A percentile compares a stretch with the other conserved stretches of the same genome.
These are phyloP conservation scores for Rhinopomastus cyanomelas DNA, from an alignment of 2,113 vertebrate genomes.

Conservation along the genomic window DNA sequence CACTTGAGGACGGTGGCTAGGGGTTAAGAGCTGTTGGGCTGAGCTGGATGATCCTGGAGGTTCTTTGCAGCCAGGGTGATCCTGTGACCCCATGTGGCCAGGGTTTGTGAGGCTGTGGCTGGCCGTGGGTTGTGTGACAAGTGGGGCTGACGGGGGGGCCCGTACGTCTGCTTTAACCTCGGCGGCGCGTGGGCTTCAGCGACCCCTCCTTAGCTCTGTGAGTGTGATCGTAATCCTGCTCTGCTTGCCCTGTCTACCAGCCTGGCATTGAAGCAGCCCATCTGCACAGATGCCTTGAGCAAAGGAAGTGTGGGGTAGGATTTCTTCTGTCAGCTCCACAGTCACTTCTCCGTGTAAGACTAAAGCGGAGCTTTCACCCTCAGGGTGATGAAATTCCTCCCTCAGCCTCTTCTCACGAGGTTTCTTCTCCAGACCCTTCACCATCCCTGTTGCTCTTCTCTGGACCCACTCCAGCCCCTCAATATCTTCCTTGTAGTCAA, in stretches of 20 bases:
- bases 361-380: not conserved
- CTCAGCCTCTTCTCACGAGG: too few species aligned
- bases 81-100: too few species aligned
- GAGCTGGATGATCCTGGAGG: too few species aligned
- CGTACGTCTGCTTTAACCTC: accelerated
- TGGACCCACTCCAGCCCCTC: too few species aligned
- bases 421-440: too few species aligned
- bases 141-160: not conserved
- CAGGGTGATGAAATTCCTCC: too few species aligned
- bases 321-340: not conserved
- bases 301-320: not conserved
- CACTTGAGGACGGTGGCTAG: too few species aligned
- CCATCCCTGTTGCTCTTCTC: too few species aligned
- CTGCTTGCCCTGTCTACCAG: not conserved
- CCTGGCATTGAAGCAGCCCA: not conserved
- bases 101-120: too few species aligned
- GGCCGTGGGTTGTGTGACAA: not conserved
- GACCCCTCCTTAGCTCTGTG: not conserved
- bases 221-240: not conserved
- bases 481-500: too few species aligned
- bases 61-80: too few species aligned
- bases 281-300: not conserved
- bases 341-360: not conserved
- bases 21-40: too few species aligned
- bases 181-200: not conserved